These are phyloP conservation scores for Theretra japonica DNA, from an alignment of 2,888 invertebrate species.

Conservation along the genomic window DNA sequence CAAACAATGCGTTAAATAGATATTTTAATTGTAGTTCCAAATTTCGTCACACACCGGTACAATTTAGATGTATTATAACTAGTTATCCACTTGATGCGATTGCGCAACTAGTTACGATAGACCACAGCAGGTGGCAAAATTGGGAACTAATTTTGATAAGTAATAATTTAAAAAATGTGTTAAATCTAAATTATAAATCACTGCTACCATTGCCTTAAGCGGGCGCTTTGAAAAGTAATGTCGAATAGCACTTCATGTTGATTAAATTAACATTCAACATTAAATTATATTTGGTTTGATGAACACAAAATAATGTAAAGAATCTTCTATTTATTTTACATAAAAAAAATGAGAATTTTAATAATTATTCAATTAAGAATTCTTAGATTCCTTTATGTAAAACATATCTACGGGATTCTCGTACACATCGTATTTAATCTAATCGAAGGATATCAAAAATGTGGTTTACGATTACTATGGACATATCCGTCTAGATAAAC, in stretches of 20 bases:
- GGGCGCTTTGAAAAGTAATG: constrained; percentile 1
- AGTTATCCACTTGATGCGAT: not conserved
- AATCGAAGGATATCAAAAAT: no score
- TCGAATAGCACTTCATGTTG: not conserved
- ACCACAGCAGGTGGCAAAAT: not conserved
- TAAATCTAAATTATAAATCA: not conserved
- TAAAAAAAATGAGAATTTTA: not conserved
- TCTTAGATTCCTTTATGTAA: not conserved
- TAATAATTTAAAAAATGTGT: not conserved
- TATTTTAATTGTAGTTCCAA: no score
- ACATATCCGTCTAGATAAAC: no score
- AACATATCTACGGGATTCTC: no score
- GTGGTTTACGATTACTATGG: no score
- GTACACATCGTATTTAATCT: no score
- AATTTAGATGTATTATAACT: no score
- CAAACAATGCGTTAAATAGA: no score
- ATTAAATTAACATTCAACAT: constrained; percentile 12
- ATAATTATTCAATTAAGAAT: not conserved
- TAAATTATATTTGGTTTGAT: not conserved
- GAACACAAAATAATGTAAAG: not conserved
- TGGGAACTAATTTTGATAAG: not conserved
- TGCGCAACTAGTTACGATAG: not conserved
- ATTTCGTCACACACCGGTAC: no score
- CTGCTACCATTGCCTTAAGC: not conserved
- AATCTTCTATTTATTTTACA: not conserved